Base-by-base conservation (phyloP, 2,113 vertebrate genomes). In the Crotalus horridus region DNA sequence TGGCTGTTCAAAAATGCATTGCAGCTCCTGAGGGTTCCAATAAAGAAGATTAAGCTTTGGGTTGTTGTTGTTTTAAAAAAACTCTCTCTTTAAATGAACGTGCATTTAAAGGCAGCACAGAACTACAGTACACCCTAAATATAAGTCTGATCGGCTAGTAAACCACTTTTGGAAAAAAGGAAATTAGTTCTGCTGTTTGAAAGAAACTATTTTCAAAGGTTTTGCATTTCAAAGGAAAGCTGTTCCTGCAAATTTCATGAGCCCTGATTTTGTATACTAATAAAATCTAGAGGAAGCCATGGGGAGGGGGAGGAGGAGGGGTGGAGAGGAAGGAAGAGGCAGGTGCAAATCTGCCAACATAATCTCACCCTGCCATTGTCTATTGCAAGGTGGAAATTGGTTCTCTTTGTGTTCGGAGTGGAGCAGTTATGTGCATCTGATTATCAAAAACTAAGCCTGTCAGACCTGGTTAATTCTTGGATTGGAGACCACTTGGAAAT, bases 1-100 rank as follows among this genome's bases (percentile, higher is more conserved):
- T 91, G 96, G 91, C 94, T 95, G 64, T 87, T 96, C 96, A 96
- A 96, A 96, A 95, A 96, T 96, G 95, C 94, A 95, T 54, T 48
- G 89, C 93, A 85, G 91, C 87, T 39, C 74, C 89, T 91, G 20
- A 48, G 90, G 33, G 94, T 61, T 55, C 95, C 94, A 85, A 15
- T 64, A 69, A 95, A 91, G 90, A 94, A 93, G 93, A 39, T 54
- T 90, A 88, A 93, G 69, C 90, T 89, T 53, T 46, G 6, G 89
- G 29, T 90, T 95, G 92, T 89, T 89, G 29, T 90, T 94, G 89
- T 89, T 85, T 55, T 51, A 48, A 43, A 43, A 51, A 51, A 8
- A 8, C 85, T 87, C 48, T 29, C 24, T 87, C 24, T 46, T 46
- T 46, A 46, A 46, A 46, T 74, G 6, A 58, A 2, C 8, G 13